These are phyloP conservation scores for Plestiodon gilberti DNA, from an alignment of 2,113 vertebrate species.

Conservation along the genomic window DNA sequence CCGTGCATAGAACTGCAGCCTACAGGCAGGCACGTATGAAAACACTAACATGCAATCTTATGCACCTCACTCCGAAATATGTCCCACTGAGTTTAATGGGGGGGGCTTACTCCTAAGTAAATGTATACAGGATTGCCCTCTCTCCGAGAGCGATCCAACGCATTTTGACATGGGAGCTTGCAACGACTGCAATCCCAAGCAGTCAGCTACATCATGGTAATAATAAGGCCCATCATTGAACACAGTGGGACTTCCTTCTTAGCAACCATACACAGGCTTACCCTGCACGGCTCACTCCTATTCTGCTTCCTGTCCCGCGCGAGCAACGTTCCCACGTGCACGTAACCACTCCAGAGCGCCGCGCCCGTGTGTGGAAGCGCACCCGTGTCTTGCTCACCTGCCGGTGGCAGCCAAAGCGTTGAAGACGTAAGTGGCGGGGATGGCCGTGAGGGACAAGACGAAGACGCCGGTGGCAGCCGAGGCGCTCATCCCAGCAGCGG, in stretches of 20 bases:
- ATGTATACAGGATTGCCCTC: too few relatives aligned
- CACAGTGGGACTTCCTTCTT: background rate
- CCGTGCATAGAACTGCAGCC: background rate
- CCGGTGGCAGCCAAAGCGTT: conserved; percentile 80
- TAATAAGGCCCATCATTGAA: too few relatives aligned
- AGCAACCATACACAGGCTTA: background rate
- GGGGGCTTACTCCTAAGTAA: too few relatives aligned
- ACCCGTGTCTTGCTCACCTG: conserved; percentile 75
- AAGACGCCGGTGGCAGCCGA: conserved; percentile 90
- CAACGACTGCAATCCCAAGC: too few relatives aligned
- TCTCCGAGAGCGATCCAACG: too few relatives aligned
- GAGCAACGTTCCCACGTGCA: background rate
- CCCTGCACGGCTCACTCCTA: background rate
- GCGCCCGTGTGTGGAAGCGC: background rate
- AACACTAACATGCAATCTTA: too few relatives aligned
- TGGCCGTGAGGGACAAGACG: conserved; percentile 86
- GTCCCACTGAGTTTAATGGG: too few relatives aligned
- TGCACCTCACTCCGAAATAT: too few relatives aligned
- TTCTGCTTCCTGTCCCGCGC: background rate
- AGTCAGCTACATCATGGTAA: too few relatives aligned
- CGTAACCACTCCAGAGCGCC: too few relatives aligned
- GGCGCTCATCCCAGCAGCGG: conserved; percentile 79
- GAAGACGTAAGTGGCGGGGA: conserved; percentile 86
- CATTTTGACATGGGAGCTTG: too few relatives aligned
- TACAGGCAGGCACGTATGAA: too few relatives aligned